These are phyloP conservation scores for Cynoglossus semilaevis DNA, from an alignment of 2,113 vertebrate species.

Conservation along the genomic window DNA sequence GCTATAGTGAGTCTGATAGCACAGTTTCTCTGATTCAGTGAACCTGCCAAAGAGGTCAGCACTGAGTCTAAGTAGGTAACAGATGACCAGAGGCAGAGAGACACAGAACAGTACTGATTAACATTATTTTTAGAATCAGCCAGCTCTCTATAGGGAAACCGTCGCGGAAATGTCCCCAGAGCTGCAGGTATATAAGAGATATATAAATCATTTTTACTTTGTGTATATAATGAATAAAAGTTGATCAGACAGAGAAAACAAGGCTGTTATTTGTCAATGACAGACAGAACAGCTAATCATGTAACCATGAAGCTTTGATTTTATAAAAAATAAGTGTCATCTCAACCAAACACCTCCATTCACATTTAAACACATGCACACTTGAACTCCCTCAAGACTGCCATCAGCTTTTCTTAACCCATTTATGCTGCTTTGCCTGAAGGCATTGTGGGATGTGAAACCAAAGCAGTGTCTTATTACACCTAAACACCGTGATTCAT, in stretches of 20 bases:
- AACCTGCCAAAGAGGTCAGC: conserved; percentile 4
- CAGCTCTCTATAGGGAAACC: not conserved
- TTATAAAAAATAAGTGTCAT: conserved; percentile 1
- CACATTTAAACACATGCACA: conserved; percentile 3
- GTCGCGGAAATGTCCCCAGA: conserved; percentile 1
- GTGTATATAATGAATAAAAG: conserved; percentile 20
- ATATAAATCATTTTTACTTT: not conserved
- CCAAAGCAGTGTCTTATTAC: conserved; percentile 61
- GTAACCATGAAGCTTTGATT: not conserved
- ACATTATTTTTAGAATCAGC: conserved; percentile 6
- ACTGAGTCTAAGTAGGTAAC: not conserved
- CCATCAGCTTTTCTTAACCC: conserved; percentile 52
- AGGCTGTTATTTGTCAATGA: not conserved
- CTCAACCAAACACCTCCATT: not conserved
- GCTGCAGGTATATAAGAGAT: not conserved
- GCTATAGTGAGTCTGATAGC: conserved; percentile 28
- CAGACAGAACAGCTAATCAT: not conserved
- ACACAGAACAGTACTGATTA: not conserved
- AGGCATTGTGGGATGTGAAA: conserved; percentile 52
- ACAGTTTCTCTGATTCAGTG: conserved; percentile 19
- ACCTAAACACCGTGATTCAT: conserved; percentile 45
- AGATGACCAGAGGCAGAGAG: not conserved
- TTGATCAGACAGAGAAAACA: conserved; percentile 14
- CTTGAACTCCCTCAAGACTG: conserved; percentile 23
- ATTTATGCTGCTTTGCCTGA: conserved; percentile 43